Conservation (phyloP, 37 sponge, comb jelly and placozoan species). For the Beroe forskalii region DNA sequence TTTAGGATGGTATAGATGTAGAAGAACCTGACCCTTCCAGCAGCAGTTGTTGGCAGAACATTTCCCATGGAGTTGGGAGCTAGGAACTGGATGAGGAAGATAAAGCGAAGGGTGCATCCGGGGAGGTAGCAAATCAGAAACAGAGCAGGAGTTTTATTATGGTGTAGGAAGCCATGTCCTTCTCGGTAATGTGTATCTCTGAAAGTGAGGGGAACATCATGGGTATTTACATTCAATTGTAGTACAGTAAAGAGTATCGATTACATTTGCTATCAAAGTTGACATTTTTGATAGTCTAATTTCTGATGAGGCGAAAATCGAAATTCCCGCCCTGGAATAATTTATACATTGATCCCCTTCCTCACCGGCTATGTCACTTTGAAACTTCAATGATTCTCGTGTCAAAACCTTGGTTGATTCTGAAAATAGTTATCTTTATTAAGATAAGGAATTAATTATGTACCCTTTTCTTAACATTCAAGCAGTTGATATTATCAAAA, state of each 20-base stretch:
- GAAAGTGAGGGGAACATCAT: background rate
- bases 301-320: no score
- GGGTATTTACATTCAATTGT: no score
- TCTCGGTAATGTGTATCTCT: background rate
- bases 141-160: constrained; percentile 51
- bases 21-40: constrained; percentile 42
- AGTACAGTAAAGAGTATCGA: no score
- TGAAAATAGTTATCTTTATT: no score
- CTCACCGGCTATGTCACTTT: no score
- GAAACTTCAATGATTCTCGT: background rate
- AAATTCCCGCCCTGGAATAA: no score
- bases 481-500: no score
- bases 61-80: background rate
- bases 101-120: background rate
- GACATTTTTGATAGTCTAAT: no score
- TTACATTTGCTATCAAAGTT: no score
- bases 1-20: constrained; percentile 18
- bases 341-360: no score
- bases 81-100: constrained; percentile 7
- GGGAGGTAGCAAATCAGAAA: constrained; percentile 50
- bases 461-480: no score
- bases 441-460: no score
- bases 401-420: background rate
- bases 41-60: background rate
- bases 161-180: constrained; percentile 42